These are phyloP conservation scores for Drosophila formosana DNA, from an alignment of 2,888 invertebrate species.

Conservation along the genomic window DNA sequence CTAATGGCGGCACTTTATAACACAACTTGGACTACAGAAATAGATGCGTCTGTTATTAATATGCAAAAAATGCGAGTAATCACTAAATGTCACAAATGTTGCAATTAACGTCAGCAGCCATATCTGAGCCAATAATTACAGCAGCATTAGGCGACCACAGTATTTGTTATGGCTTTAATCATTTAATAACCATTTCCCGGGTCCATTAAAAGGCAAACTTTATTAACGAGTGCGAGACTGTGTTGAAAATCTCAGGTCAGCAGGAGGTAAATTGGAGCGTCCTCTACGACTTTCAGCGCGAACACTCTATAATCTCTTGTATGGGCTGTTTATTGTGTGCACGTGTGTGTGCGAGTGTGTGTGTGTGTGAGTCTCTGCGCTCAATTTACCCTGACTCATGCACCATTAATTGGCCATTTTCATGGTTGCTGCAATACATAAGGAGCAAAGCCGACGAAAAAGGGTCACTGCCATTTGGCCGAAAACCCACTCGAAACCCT, in stretches of 20 bases:
- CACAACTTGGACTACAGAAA: conserved; percentile 15
- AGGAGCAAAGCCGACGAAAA: conserved; percentile 40
- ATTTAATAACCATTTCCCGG: conserved; percentile 57
- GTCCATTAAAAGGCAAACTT: conserved; percentile 57
- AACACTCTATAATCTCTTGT: conserved; percentile 48
- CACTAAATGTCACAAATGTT: background rate
- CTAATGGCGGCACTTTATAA: conserved; percentile 25
- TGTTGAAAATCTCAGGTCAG: conserved; percentile 36
- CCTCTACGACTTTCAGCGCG: background rate
- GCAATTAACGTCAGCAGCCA: conserved; percentile 38
- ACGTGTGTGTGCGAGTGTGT: conserved; percentile 24
- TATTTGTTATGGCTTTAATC: conserved; percentile 36
- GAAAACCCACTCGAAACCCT: conserved; percentile 42
- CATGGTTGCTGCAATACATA: conserved; percentile 72
- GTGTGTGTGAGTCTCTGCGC: conserved; percentile 50
- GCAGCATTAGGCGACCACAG: conserved; percentile 19
- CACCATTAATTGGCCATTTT: conserved; percentile 77
- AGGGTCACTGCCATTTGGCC: conserved; percentile 67
- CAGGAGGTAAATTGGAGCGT: conserved; percentile 18
- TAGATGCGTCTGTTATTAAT: conserved; percentile 41
- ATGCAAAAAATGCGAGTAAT: conserved; percentile 13
- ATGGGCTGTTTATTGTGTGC: conserved; percentile 56
- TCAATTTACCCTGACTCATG: conserved; percentile 77
- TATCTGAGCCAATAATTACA: conserved; percentile 49
- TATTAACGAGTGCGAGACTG: conserved; percentile 10